Conservation (phyloP, 2,113 vertebrate genomes). For the Pseudorectes ferrugineus region DNA sequence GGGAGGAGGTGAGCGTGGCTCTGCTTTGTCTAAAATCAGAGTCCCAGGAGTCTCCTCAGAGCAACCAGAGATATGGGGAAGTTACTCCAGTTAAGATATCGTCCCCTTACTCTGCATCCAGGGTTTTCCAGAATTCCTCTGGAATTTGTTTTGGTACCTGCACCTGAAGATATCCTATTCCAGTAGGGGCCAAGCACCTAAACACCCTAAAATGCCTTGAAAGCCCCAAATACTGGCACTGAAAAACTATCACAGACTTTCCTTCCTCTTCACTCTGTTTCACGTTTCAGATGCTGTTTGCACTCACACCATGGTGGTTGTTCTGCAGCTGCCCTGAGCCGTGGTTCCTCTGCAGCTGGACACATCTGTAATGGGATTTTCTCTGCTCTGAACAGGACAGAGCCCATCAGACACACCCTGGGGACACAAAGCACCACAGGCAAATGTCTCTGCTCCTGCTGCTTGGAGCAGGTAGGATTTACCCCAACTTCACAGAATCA, state of each 20-base stretch:
- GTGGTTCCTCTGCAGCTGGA: neutral
- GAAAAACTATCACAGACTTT: neutral
- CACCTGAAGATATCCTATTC: neutral
- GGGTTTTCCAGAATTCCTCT: neutral
- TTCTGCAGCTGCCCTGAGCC: neutral
- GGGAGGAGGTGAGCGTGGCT: neutral
- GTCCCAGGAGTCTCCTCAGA: neutral
- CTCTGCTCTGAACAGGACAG: neutral
- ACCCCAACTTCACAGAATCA: neutral
- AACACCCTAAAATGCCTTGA: neutral
- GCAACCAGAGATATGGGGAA: neutral
- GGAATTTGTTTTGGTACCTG: neutral
- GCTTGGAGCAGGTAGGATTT: neutral
- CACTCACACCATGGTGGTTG: no score
- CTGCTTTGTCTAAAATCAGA: neutral
- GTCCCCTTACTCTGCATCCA: neutral
- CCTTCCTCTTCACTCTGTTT: neutral
- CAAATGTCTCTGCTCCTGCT: neutral
- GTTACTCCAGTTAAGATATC: neutral
- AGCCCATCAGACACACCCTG: neutral
- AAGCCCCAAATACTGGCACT: neutral
- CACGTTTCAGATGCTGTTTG: neutral
- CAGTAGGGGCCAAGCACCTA: neutral
- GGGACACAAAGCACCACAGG: neutral
- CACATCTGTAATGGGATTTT: rapidly evolving